Conservation (phyloP, 2,888 invertebrate species). For the Phyllotreta striolata region DNA sequence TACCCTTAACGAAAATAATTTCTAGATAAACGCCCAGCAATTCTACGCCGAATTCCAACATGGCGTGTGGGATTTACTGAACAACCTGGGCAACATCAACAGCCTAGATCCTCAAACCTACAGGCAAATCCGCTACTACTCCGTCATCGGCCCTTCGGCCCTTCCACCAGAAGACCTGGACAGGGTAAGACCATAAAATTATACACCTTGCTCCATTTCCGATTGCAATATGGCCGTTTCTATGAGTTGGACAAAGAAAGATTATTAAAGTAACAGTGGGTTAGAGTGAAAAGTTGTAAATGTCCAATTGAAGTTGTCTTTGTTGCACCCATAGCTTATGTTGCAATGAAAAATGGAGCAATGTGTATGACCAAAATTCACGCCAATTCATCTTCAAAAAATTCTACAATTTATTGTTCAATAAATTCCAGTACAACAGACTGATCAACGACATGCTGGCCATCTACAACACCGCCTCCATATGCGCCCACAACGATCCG, state of each 20-base stretch:
- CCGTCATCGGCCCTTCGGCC: slow-evolving; percentile 84
- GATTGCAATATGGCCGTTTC: too few species aligned
- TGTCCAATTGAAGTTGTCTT: too few species aligned
- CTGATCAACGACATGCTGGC: slow-evolving; percentile 88
- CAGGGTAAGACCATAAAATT: slow-evolving; percentile 67
- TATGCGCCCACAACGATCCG: slow-evolving; percentile 85
- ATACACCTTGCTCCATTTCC: too few species aligned
- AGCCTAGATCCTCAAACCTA: slow-evolving; percentile 73
- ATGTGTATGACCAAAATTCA: neutral
- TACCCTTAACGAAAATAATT: too few species aligned
- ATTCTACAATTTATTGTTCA: neutral
- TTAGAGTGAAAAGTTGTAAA: too few species aligned
- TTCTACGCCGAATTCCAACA: slow-evolving; percentile 85
- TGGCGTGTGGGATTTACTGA: slow-evolving; percentile 78
- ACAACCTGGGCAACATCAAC: slow-evolving; percentile 69
- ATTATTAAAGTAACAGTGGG: too few species aligned
- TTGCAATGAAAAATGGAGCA: neutral
- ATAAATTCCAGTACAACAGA: slow-evolving; percentile 77
- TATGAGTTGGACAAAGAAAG: too few species aligned
- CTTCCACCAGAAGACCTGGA: slow-evolving; percentile 84
- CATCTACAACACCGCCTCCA: slow-evolving; percentile 84
- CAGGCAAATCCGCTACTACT: slow-evolving; percentile 77
- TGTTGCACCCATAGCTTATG: too few species aligned
- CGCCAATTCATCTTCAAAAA: too few species aligned
- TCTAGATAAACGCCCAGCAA: slow-evolving; percentile 81